Evolutionary conservation across 2,888 invertebrate genomes (phyloP), one percentile per base, ranked within the genome.

Genomic region (Machimus atricapillus): DNA sequence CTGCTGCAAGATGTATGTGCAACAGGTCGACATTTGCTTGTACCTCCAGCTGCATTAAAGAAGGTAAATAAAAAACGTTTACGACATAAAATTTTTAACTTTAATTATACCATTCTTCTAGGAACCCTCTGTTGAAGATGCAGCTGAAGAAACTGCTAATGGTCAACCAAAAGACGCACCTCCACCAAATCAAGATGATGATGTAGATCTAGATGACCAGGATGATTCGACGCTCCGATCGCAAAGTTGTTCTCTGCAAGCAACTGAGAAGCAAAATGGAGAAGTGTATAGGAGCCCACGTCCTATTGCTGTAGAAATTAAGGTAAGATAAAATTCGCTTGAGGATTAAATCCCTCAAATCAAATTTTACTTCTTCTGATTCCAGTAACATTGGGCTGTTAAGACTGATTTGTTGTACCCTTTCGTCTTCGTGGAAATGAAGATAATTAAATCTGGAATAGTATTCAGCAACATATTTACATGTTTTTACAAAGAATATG

Each of bases 11-110:
- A 93, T 89, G 93, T 95, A 89, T 97, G 97, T 91, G 94, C 94
- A 89, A 94, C 95, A 90, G 95, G 95, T 91, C 93, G 95, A 91
- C 97, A 97, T 92, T 93, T 96, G 90, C 95, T 95, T 90, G 95
- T 96, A 87, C 94, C 95, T 43, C 93, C 94, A 34, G 93, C 94
- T 89, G 94, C 94, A 40, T 92, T 93, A 89, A 86, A 87, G 73
- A 95, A 94, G 94, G 94, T 94, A 94, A 9, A 19, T 94, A 94
- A 9, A 19, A 19, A 19, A 27, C 4, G 1, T 23, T 27, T 66
- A 27, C 12, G 9, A 12, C 8, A 23, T 66, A 27, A 66, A 66
- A 27, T 46, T 46, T 3, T 66, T 23, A 66, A 76, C 12, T 16
- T 56, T 56, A 74, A 31, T 0, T 12, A 76, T 16, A 2, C 3